A percentile compares a stretch with the other conserved stretches of the same genome.
phyloP scores from a whole-genome alignment of 2,888 invertebrate genomes.

The Empis stercorea region DNA sequence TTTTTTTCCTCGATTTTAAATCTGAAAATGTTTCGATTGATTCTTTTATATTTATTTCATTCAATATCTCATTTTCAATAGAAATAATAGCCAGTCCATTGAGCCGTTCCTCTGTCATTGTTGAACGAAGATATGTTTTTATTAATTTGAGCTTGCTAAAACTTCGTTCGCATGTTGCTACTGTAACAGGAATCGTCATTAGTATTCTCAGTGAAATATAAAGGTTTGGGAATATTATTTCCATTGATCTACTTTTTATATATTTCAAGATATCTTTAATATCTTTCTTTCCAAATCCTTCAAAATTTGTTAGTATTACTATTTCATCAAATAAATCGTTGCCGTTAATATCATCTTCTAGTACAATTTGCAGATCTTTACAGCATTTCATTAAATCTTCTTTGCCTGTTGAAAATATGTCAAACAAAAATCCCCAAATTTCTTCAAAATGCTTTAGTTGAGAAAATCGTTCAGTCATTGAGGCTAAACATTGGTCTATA shows the following conservation, averaged over 20 bases:
- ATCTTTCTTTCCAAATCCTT: background rate
- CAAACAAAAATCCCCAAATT: background rate
- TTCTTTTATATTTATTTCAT: background rate
- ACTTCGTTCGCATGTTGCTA: background rate
- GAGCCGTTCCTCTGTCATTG: background rate
- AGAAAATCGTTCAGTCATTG: background rate
- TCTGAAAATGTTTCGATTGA: background rate
- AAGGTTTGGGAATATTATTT: constrained; percentile 1
- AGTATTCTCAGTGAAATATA: background rate
- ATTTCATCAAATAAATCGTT: background rate
- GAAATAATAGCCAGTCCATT: background rate
- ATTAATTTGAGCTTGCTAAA: background rate
- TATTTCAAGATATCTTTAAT: background rate
- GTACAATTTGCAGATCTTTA: background rate
- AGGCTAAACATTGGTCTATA: background rate
- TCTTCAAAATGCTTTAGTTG: background rate
- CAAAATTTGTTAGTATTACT: background rate
- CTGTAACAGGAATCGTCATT: background rate
- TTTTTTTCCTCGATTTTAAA: background rate
- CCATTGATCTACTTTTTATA: background rate
- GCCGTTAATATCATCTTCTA: background rate
- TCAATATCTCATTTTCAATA: background rate
- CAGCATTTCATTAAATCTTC: background rate
- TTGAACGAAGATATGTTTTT: background rate
- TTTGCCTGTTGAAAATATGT: background rate